Evolutionary conservation across 2,888 invertebrate genomes (phyloP), one percentile per base, ranked within the genome.

Genomic region (Operophtera brumata): DNA sequence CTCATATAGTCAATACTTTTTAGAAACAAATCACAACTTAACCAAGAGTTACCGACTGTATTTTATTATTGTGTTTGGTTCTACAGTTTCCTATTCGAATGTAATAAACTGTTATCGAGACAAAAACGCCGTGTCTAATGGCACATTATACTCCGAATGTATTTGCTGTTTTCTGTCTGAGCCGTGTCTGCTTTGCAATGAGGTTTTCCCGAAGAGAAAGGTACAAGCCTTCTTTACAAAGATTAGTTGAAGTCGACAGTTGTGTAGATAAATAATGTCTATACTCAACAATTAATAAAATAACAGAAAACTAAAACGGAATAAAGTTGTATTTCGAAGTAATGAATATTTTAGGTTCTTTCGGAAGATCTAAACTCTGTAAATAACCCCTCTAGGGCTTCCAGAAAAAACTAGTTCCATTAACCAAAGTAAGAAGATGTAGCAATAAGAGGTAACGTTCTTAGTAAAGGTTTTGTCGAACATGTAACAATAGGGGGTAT

Each of bases 111-210:
- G 39, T 44, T 34, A 37, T 26, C 14, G 41, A 45, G 12, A 36
- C 57, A 53, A 54, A 44, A 47, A 59, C 39, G 57, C 59, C 61
- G 30, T 46, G 51, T 57, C 47, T 46, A 59, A 63, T 59, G 53
- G 62, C 54, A 66, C 61, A 69, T 70, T 67, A 40, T 69, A 69
- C 60, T 59, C 48, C 46, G 57, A 61, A 64, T 55, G 61, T 61
- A 59, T 30, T 56, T 59, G 57, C 62, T 63, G 61, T 65, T 67
- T 39, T 61, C 62, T 61, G 73, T 76, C 74, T 73, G 64, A 59
- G 45, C 62, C 52, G 25, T 54, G 71, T 71, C 75, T 75, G 69
- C 65, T 48, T 49, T 43, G 50, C 26, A 34, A 48, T 57, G 48
- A 51, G 59, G 54, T 57, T 56, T 56, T 42, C 28, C 47, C 35